Conservation (phyloP, 1,140 invertebrate species). For the Drosophila nebulosa region DNA sequence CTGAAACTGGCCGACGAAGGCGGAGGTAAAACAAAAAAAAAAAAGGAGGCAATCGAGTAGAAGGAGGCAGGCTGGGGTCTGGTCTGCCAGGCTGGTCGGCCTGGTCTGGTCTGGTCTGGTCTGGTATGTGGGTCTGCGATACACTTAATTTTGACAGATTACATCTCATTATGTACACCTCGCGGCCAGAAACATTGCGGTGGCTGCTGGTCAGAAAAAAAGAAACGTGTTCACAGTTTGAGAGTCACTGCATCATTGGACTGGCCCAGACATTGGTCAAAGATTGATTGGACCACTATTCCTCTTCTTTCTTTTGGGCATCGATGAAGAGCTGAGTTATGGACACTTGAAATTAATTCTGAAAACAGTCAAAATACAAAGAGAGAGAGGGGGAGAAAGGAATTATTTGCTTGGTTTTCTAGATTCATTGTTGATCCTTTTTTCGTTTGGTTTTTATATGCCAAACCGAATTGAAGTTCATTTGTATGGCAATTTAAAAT, state of each 20-base stretch:
- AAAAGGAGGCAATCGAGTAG: not conserved
- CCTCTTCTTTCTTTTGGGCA: no score
- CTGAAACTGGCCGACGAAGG: conserved; percentile 29
- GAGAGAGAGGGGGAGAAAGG: conserved; percentile 38
- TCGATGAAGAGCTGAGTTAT: conserved; percentile 46
- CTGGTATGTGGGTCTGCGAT: conserved; percentile 54
- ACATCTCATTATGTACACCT: conserved; percentile 79
- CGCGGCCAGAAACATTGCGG: conserved; percentile 41
- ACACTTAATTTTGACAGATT: conserved; percentile 79
- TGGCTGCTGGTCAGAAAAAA: conserved; percentile 13
- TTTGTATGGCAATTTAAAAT: conserved; percentile 77
- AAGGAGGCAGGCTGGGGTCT: not conserved
- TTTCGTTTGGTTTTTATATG: conserved; percentile 53
- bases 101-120: conserved; percentile 2
- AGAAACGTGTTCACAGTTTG: conserved; percentile 59
- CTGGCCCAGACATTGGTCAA: not conserved
- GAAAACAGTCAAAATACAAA: not conserved
- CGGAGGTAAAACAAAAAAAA: no score
- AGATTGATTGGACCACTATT: conserved; percentile 66
- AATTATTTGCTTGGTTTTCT: conserved; percentile 30
- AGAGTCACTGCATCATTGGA: conserved; percentile 26
- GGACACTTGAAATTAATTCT: conserved; percentile 68
- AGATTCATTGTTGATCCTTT: not conserved
- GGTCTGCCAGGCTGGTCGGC: not conserved
- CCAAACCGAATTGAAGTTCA: conserved; percentile 67